Conservation (phyloP, 1,140 invertebrate genomes). For the Tetraneura akinire region DNA sequence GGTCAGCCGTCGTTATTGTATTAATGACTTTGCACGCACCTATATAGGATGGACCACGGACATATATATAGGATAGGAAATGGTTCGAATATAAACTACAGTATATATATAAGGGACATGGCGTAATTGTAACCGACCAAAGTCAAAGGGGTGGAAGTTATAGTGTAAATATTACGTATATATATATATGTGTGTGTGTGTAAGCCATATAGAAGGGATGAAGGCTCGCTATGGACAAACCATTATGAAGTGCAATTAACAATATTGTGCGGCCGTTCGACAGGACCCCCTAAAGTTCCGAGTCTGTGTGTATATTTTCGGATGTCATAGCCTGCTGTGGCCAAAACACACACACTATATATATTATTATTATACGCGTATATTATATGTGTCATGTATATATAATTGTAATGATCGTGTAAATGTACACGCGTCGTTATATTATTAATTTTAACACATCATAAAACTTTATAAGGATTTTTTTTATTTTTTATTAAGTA, state of each 20-base stretch:
- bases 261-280: conserved; percentile 42
- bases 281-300: conserved; percentile 29
- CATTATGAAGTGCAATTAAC: conserved; percentile 49
- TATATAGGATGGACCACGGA: not conserved
- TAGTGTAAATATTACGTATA: not conserved
- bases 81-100: not conserved
- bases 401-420: conserved; percentile 14
- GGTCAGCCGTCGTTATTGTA: conserved; percentile 30
- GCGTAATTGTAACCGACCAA: conserved; percentile 1
- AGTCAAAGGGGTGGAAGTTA: not conserved
- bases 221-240: conserved; percentile 39
- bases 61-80: not conserved
- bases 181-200: not conserved
- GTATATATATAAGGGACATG: conserved; percentile 3
- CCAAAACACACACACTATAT: not conserved
- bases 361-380: not conserved
- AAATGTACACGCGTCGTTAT: conserved; percentile 31
- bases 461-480: conserved; percentile 5
- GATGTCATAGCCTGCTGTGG: conserved; percentile 40
- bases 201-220: not conserved
- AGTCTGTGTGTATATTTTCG: conserved; percentile 9
- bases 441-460: conserved; percentile 47
- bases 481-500: too few relatives aligned
- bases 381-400: not conserved
- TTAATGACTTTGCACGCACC: conserved; percentile 43